These are phyloP conservation scores for Gulo gulo DNA, from an alignment of 2,113 vertebrate genomes.

Conservation along the genomic window DNA sequence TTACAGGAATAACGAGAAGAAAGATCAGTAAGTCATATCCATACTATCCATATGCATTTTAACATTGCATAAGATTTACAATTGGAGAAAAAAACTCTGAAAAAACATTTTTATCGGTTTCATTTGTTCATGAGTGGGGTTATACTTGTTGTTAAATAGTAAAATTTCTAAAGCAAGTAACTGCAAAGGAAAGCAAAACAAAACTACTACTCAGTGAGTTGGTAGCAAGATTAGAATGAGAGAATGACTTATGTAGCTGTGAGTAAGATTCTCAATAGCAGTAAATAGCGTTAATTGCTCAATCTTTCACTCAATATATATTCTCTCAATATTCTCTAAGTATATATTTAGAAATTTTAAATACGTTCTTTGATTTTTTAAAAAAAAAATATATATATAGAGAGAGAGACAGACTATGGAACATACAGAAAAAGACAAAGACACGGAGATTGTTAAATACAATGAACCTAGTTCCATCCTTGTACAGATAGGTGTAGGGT, in stretches of 20 bases:
- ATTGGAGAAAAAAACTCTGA: background rate
- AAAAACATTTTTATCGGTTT: background rate
- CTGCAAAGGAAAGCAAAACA: background rate
- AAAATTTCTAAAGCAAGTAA: background rate
- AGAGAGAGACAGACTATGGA: background rate
- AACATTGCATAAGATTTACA: background rate
- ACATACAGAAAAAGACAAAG: background rate
- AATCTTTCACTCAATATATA: background rate
- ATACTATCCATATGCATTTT: background rate
- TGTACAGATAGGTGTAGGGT: background rate
- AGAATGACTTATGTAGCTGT: background rate
- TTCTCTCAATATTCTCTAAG: background rate
- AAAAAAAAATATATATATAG: background rate
- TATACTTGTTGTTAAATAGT: background rate
- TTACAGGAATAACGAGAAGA: conserved; percentile 13
- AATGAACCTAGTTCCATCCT: background rate
- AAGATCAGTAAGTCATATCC: background rate
- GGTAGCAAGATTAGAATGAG: background rate
- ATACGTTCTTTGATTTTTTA: background rate
- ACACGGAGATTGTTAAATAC: background rate
- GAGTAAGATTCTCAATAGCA: background rate
- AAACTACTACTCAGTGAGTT: background rate
- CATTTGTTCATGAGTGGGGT: background rate
- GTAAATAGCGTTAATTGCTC: background rate
- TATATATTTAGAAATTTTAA: background rate